A percentile compares a stretch with the other conserved stretches of the same genome.
Conservation (phyloP, 1,140 invertebrate genomes). For the Idris sp. region DNA sequence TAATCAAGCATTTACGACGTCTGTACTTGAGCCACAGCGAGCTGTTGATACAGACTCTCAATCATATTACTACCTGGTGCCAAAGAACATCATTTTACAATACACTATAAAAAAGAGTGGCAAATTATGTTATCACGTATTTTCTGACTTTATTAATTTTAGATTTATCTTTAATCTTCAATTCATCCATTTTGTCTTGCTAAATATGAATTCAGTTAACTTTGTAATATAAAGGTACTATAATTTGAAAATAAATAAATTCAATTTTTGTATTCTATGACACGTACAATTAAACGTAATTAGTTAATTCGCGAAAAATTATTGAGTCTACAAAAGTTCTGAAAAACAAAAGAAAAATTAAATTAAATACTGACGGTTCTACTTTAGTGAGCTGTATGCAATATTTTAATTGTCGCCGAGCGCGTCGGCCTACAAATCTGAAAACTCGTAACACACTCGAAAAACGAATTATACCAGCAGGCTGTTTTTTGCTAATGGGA, state of each 20-base stretch:
- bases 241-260: too few relatives aligned
- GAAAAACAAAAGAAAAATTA: constrained; percentile 2
- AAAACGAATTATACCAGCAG: constrained; percentile 23
- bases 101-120: background rate
- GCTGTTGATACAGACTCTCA: constrained; percentile 17
- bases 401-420: constrained; percentile 26
- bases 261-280: too few relatives aligned
- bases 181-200: too few relatives aligned
- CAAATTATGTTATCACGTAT: too few relatives aligned
- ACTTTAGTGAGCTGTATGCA: background rate
- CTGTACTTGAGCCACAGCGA: constrained; percentile 13
- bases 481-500: constrained; percentile 25
- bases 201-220: too few relatives aligned
- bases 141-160: too few relatives aligned
- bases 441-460: background rate
- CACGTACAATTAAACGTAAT: too few relatives aligned
- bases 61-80: background rate
- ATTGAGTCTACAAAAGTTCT: too few relatives aligned
- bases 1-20: constrained; percentile 44
- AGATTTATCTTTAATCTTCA: too few relatives aligned
- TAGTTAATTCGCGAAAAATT: too few relatives aligned
- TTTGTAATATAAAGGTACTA: too few relatives aligned
- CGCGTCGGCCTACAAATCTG: constrained; percentile 1
- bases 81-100: background rate
- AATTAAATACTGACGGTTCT: constrained; percentile 3